phyloP scores from a whole-genome alignment of 2,888 invertebrate genomes.

The Leptarthrus brevirostris region DNA sequence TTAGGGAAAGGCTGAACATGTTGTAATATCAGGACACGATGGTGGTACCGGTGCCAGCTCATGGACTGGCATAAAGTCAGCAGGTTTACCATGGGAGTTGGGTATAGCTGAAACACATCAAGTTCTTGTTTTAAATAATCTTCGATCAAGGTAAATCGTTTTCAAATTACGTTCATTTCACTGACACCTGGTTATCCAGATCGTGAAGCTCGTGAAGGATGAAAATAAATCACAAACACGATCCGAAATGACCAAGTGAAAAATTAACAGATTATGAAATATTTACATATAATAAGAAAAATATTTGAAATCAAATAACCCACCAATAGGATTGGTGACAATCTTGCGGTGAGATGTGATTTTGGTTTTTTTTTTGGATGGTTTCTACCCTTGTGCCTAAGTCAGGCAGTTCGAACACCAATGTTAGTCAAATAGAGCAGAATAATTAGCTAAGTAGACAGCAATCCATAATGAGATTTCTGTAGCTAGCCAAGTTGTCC shows the following conservation, averaged over 20 bases:
- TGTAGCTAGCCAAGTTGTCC: conserved; percentile 41
- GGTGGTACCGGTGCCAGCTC: conserved; percentile 99
- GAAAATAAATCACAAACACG: conserved; percentile 41
- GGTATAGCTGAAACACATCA: conserved; percentile 99
- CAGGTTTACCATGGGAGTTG: conserved; percentile 98
- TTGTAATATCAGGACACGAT: conserved; percentile 98
- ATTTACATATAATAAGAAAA: conserved; percentile 15
- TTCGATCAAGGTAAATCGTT: conserved; percentile 75
- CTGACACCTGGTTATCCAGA: conserved; percentile 67
- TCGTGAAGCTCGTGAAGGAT: conserved; percentile 57
- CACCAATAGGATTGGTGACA: conserved; percentile 52
- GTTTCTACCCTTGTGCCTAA: conserved; percentile 12
- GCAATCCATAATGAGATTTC: conserved; percentile 38
- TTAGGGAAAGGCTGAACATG: conserved; percentile 97
- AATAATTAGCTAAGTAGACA: conserved; percentile 5
- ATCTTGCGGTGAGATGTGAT: conserved; percentile 59
- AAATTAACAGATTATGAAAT: conserved; percentile 48
- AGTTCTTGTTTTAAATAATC: conserved; percentile 91
- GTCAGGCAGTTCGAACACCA: not conserved
- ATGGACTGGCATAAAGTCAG: conserved; percentile 99
- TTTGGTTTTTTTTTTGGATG: conserved; percentile 51
- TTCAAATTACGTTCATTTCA: conserved; percentile 60
- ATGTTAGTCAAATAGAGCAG: not conserved
- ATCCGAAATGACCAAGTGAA: conserved; percentile 38
- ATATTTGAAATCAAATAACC: conserved; percentile 36